A percentile compares a stretch with the other conserved stretches of the same genome.
phyloP scores from a whole-genome alignment of 2,888 invertebrate genomes.

The Eueremaeus valkanovi region DNA sequence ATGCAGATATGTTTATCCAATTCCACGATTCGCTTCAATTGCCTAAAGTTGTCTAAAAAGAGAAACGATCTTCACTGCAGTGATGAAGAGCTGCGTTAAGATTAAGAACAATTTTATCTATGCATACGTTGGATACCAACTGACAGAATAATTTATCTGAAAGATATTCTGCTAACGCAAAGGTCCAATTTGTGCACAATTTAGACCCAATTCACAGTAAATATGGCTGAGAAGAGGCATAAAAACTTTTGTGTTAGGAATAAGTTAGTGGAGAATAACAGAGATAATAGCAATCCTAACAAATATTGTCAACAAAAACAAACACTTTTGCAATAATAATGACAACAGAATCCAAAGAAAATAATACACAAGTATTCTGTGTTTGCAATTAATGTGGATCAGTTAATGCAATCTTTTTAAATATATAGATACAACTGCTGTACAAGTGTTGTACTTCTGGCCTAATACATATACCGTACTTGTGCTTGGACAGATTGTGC shows the following conservation, averaged over 20 bases:
- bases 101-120: neutral
- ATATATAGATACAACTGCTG: too few relatives aligned
- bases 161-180: neutral
- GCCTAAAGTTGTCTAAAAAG: too few relatives aligned
- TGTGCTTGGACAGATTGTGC: too few relatives aligned
- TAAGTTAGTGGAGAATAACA: neutral
- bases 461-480: neutral
- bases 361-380: neutral
- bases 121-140: neutral
- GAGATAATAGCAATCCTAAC: neutral
- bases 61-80: neutral
- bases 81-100: neutral
- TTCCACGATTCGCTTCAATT: too few relatives aligned
- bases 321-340: neutral
- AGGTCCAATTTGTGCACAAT: neutral
- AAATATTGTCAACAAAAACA: neutral
- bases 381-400: neutral
- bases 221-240: neutral
- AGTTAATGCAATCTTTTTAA: neutral
- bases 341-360: neutral
- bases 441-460: neutral
- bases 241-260: neutral
- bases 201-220: neutral
- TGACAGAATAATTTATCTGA: constrained; percentile 11
- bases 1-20: too few relatives aligned